These are phyloP conservation scores for Pseudocheirus occidentalis DNA, from an alignment of 2,797 vertebrate species.

Conservation along the genomic window DNA sequence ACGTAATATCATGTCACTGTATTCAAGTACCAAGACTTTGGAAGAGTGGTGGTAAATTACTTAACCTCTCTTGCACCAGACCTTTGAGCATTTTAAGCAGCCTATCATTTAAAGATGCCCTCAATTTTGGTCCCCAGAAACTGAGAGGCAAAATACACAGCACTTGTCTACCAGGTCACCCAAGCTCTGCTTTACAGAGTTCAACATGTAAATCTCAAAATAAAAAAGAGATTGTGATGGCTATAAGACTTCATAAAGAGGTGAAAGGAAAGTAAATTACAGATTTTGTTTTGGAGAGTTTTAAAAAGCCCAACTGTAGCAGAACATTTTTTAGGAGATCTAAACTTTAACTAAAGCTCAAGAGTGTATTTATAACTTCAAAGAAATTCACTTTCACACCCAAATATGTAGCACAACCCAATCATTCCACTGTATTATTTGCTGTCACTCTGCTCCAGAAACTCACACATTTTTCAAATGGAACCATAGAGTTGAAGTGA, in stretches of 20 bases:
- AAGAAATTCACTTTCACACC: conserved; percentile 66
- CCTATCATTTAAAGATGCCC: conserved; percentile 57
- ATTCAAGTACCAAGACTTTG: conserved; percentile 51
- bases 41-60: conserved; percentile 35
- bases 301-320: conserved; percentile 72
- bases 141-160: conserved; percentile 67
- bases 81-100: conserved; percentile 65
- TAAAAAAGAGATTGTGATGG: conserved; percentile 68
- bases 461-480: conserved; percentile 55
- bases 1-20: conserved; percentile 68
- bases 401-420: conserved; percentile 60
- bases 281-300: conserved; percentile 76
- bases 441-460: conserved; percentile 62
- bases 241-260: conserved; percentile 80
- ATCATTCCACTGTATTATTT: conserved; percentile 61
- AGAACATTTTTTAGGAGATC: conserved; percentile 70
- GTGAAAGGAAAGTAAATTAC: conserved; percentile 80
- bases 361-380: conserved; percentile 59
- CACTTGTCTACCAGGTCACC: conserved; percentile 62
- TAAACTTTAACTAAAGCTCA: conserved; percentile 64
- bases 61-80: conserved; percentile 62
- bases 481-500: conserved; percentile 58
- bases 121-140: conserved; percentile 65
- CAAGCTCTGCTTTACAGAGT: conserved; percentile 69
- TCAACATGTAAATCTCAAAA: conserved; percentile 79